Evolutionary conservation across 2,797 vertebrate species (phyloP), one percentile per base, ranked within the genome.

Genomic region (Hoplostethus atlanticus): DNA sequence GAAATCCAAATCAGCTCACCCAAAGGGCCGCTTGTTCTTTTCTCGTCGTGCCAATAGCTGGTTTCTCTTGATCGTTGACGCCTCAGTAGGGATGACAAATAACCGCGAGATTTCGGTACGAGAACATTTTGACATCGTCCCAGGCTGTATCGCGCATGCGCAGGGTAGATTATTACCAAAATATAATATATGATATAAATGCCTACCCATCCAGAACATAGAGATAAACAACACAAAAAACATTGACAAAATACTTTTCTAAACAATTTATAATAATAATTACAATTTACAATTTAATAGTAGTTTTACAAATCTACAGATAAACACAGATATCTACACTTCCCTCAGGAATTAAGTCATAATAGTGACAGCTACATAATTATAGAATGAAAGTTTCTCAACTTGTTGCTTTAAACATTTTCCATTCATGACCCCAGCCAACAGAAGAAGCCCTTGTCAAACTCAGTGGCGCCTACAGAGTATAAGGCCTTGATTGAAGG

Each of bases 1-100:
- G 11, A 74, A 77, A 70, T 85, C 84, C 87, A 76, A 76, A 76
- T 70, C 73, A 64, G 78, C 82, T 92, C 88, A 92, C 91, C 92
- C 92, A 38, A 65, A 88, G 85, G 90, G 91, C 91, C 88, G 86
- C 85, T 53, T 28, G n/a, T 66, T 83, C 76, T 80, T 71, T 68
- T 61, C 73, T 61, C 30, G 80, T 81, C 53, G 28, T 77, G 86
- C 81, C 87, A 86, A 73, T 80, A 50, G 71, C 56, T 81, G 75
- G 30, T 55, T 59, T 55, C 60, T 46, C 72, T 76, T 58, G 16
- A 34, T 68, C 8, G 8, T 71, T 67, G 58, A 28, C 30, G 73
- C 71, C 75, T 71, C 59, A 28, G 77, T 42, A 71, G 71, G 71
- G 77, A 80, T 72, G 55, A 38, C 13, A 12, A 68, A 56, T 50